Evolutionary conservation across 2,797 vertebrate species (phyloP), one percentile per base, ranked within the genome.

Genomic region (Sebastes diaconus): DNA sequence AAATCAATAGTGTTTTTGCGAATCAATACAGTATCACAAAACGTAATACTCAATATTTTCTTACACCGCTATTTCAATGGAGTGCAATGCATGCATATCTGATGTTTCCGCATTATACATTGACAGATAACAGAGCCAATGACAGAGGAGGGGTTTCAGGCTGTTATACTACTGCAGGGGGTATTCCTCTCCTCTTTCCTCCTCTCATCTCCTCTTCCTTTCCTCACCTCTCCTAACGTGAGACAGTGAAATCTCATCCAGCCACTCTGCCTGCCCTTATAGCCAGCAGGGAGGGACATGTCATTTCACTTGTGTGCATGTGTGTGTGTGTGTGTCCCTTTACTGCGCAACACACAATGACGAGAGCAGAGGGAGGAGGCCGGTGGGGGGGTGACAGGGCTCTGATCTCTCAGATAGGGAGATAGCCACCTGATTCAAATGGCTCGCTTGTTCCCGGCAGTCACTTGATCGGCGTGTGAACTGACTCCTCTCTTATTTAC

Each of bases 391-490:
- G 94, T 94, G 83, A 94, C 89, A 92, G 95, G 94, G 95, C 96
- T 96, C 97, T 97, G 96, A 97, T 96, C 96, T 96, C 96, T 94
- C 93, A 94, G 95, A 96, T 96, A 96, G 94, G 95, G 94, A 97
- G 96, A 97, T 96, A 97, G 95, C 95, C 96, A 96, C 96, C 96
- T 95, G 96, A 96, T 96, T 96, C 96, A 97, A 97, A 97, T 96
- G 95, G 93, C 93, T 94, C 93, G 95, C 95, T 97, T 97, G 97
- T 98, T 97, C 97, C 95, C 94, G 84, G 90, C 88, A 76, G 97
- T 97, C 91, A 97, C 95, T 92, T 90, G 96, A 97, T 98, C 96
- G 84, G 96, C 96, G 96, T 98, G 97, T 97, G 97, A 97, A 98
- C 96, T 96, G 94, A 94, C 92, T 94, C 92, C 90, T 93, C 94